Conservation (phyloP, 2,888 invertebrate species). For the Geotrupes spiniger region DNA sequence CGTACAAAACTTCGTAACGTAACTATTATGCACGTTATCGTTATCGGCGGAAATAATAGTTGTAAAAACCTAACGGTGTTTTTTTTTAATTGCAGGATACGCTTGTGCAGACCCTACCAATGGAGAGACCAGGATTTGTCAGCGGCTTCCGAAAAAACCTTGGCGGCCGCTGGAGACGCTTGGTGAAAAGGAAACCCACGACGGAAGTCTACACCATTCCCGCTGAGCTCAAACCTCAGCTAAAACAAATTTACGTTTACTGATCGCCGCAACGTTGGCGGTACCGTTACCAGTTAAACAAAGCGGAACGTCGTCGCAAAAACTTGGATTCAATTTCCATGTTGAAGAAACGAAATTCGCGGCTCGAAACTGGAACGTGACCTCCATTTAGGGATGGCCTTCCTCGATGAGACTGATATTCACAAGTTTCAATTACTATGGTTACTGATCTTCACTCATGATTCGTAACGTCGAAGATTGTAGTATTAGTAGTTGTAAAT, state of each 20-base stretch:
- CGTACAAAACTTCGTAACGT: background rate
- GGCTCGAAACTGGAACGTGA: conserved; percentile 16
- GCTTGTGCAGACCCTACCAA: conserved; percentile 66
- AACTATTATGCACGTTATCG: background rate
- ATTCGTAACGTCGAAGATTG: conserved; percentile 21
- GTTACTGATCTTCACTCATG: conserved; percentile 23
- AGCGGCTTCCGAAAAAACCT: conserved; percentile 83
- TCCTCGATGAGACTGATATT: conserved; percentile 46
- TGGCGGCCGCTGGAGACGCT: conserved; percentile 80
- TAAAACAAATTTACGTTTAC: conserved; percentile 87
- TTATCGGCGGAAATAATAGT: conserved; percentile 6
- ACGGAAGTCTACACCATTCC: conserved; percentile 82
- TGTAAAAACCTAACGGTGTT: background rate
- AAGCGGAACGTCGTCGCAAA: conserved; percentile 3
- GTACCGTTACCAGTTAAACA: conserved; percentile 13
- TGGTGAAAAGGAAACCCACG: conserved; percentile 80
- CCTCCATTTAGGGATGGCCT: conserved; percentile 24
- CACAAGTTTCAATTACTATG: conserved; percentile 27
- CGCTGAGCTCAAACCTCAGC: conserved; percentile 81
- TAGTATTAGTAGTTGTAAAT: conserved; percentile 33
- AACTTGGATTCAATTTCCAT: conserved; percentile 17
- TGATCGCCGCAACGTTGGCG: conserved; percentile 46
- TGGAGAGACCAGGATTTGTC: conserved; percentile 70
- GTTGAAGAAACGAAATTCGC: background rate
- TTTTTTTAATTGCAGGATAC: conserved; percentile 65